Percentiles rank a stretch among this genome's conserved stretches.
Evolutionary conservation across 2,888 invertebrate genomes (phyloP).

Genomic region (Chloroclysta siterata): DNA sequence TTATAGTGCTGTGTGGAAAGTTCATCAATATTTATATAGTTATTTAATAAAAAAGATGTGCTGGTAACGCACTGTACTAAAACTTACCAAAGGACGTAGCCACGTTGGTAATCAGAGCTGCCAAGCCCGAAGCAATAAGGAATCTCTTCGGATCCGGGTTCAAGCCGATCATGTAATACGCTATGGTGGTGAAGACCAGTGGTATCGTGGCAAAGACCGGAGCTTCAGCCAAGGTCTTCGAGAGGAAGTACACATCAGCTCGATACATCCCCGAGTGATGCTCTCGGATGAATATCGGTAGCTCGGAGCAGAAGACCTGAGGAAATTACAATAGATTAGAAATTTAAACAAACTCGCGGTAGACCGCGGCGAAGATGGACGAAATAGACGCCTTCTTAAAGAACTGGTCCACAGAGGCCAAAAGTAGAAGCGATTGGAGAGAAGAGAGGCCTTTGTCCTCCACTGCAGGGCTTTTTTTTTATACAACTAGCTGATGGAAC

Average conservation of each 20-base stretch:
- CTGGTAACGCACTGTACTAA: background rate
- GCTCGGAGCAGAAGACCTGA: slow-evolving; percentile 95
- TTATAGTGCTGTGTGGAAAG: too few species aligned
- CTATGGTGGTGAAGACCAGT: slow-evolving; percentile 91
- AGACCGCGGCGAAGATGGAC: too few species aligned
- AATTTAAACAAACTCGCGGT: too few species aligned
- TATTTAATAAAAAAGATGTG: too few species aligned
- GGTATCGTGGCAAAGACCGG: slow-evolving; percentile 95
- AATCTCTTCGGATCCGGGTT: slow-evolving; percentile 88
- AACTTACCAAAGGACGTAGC: slow-evolving; percentile 93
- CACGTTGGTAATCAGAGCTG: slow-evolving; percentile 94
- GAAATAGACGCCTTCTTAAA: too few species aligned
- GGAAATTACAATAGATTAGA: background rate
- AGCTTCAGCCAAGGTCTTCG: slow-evolving; percentile 95
- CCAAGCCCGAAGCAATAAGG: slow-evolving; percentile 89
- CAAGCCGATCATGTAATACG: slow-evolving; percentile 95
- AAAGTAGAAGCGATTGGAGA: too few species aligned
- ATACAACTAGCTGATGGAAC: too few species aligned
- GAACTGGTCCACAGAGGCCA: too few species aligned
- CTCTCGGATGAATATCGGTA: slow-evolving; percentile 95
- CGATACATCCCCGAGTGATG: slow-evolving; percentile 96
- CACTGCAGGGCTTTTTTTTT: too few species aligned
- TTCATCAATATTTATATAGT: too few species aligned
- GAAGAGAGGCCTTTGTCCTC: too few species aligned
- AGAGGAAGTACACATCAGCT: slow-evolving; percentile 95